Base-by-base conservation (phyloP, 2,797 vertebrate species). In the Melanogrammus aeglefinus region DNA sequence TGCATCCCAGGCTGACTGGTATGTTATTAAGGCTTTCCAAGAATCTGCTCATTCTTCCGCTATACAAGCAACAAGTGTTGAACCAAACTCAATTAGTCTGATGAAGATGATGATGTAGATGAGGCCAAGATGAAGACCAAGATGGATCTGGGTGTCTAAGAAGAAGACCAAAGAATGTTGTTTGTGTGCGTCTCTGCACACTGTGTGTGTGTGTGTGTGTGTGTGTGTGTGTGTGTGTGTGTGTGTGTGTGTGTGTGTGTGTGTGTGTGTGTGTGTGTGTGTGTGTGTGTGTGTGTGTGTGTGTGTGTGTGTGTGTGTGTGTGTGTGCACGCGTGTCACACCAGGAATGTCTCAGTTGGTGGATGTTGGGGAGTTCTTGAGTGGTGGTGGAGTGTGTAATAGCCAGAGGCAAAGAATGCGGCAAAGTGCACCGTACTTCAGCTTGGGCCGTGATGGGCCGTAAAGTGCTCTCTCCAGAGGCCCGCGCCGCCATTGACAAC, bases 181-280 rank as follows among this genome's bases (percentile, higher is more conserved):
- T 69, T 69, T 69, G n/a, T 69, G 63, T 69, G 63, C 63, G 8
- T 69, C 63, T 27, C 63, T 27, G 63, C 24, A 69, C 57, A n/a
- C 8, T 24, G 6, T 57, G 51, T 57, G 16, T 57, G 18, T 57
- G 4, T 57, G 51, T 57, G 47, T 57, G 47, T 21, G 47, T 57
- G 47, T 57, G 18, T 57, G 47, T 57, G 47, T 51, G 47, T 57
- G 51, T 57, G 51, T 57, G 51, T 57, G 51, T n/a, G 57, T 66
- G 57, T 66, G 57, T 66, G 57, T 66, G 57, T 66, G 57, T 66
- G 57, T 66, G 57, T 24, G 57, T 66, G 57, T 66, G 57, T 66
- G n/a, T 66, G 57, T 66, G 47, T 51, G 47, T 51, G 47, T 51
- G 16, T 51, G 47, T 51, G 47, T 51, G 47, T 51, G 47, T 51